Evolutionary conservation across 2,113 vertebrate genomes (phyloP).

Genomic region (Leucopsar rothschildi): DNA sequence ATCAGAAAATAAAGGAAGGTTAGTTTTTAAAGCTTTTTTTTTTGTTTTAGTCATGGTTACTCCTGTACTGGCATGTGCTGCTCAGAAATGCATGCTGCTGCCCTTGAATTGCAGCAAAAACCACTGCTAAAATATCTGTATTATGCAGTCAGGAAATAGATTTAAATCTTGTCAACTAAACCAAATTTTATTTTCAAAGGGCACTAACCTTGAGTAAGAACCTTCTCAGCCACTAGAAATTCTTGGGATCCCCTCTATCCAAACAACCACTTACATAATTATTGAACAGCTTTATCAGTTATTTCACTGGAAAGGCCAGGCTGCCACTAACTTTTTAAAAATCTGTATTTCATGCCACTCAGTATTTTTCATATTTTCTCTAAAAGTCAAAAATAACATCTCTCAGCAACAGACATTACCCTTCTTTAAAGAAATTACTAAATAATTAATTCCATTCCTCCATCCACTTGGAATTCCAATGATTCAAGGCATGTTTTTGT

Average conservation of each 20-base stretch:
- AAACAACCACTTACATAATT: neutral
- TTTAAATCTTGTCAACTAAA: neutral
- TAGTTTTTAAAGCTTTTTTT: neutral
- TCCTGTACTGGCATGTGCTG: neutral
- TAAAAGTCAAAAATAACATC: neutral
- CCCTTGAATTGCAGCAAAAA: neutral
- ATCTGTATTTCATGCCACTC: neutral
- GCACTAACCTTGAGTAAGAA: neutral
- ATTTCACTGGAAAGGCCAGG: neutral
- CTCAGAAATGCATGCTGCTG: fast-evolving
- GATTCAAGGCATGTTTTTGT: neutral
- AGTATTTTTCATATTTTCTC: neutral
- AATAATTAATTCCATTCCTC: neutral
- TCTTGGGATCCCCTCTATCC: neutral
- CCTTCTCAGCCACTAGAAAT: neutral
- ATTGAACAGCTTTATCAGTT: neutral
- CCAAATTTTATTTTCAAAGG: neutral
- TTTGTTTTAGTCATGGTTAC: neutral
- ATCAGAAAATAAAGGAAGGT: neutral
- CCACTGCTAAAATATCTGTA: neutral
- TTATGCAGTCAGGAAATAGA: neutral
- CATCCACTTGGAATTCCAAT: neutral
- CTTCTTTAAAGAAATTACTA: neutral
- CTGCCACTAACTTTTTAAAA: neutral
- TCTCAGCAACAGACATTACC: neutral